Conservation (phyloP, 2,888 invertebrate species). For the Psylliodes chrysocephalus region DNA sequence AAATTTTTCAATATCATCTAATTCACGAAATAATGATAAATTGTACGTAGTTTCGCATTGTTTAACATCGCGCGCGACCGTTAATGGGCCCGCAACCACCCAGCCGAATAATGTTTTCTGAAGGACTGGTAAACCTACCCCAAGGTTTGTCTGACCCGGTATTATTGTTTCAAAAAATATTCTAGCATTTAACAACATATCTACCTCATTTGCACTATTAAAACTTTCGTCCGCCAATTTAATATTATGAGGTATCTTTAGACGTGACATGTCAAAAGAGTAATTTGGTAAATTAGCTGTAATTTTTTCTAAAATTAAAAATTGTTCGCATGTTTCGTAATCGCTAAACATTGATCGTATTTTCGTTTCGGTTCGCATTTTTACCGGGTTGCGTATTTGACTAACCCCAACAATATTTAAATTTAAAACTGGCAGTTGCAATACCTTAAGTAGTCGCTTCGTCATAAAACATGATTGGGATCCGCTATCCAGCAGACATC, state of each 20-base stretch:
- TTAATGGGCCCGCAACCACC: not conserved
- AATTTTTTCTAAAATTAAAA: conserved; percentile 5
- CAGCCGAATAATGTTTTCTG: conserved; percentile 5
- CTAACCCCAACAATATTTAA: not conserved
- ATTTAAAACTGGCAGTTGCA: not conserved
- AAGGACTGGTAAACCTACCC: not conserved
- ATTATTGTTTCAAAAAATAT: conserved; percentile 28
- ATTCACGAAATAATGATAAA: no score
- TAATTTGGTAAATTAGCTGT: not conserved
- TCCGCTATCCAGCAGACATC: no score
- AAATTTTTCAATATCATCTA: not conserved
- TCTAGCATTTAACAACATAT: conserved; percentile 30
- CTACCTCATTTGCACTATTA: conserved; percentile 6
- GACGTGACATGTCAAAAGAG: not conserved
- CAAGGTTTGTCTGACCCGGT: conserved; percentile 17
- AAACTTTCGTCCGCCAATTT: conserved; percentile 23
- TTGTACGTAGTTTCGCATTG: no score
- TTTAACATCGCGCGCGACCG: not conserved
- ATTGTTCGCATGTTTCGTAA: not conserved
- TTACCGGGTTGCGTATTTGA: not conserved
- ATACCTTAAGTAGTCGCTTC: not conserved
- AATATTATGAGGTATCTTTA: conserved; percentile 7
- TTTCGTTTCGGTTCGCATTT: not conserved
- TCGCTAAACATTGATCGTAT: not conserved
- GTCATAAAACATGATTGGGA: no score